These are phyloP conservation scores for Halcyon malimbica DNA, from an alignment of 2,113 vertebrate genomes.

Conservation along the genomic window DNA sequence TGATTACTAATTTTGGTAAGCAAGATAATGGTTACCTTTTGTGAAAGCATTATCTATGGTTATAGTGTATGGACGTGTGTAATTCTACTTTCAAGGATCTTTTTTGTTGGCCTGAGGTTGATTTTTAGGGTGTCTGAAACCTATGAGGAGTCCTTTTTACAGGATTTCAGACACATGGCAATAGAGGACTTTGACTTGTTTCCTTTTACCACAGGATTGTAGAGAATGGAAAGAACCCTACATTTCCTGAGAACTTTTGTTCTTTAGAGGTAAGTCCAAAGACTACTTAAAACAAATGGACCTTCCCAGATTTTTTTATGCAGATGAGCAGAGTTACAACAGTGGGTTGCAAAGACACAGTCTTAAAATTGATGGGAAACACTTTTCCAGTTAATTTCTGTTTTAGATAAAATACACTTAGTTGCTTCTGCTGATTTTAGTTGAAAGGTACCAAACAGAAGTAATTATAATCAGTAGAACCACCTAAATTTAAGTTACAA, in stretches of 20 bases:
- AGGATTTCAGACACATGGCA: background rate
- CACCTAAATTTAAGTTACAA: accelerated
- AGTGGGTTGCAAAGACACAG: background rate
- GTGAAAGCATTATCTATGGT: background rate
- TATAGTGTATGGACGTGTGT: background rate
- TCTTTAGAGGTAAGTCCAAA: conserved; percentile 49
- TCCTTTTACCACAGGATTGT: conserved; percentile 54
- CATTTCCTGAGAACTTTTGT: conserved; percentile 53
- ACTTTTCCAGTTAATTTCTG: background rate
- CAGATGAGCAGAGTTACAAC: background rate
- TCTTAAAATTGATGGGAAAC: background rate
- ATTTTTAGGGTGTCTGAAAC: background rate
- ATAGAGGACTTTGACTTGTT: conserved; percentile 51
- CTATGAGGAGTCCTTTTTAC: background rate
- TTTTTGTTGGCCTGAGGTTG: background rate
- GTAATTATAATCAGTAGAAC: background rate
- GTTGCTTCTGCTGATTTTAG: background rate
- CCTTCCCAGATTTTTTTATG: background rate
- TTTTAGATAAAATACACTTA: background rate
- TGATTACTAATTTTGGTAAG: background rate
- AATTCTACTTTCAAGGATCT: background rate
- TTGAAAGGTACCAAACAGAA: background rate
- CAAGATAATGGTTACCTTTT: background rate
- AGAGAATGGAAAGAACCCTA: conserved; percentile 52
- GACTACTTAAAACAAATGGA: background rate